Evolutionary conservation across 2,797 vertebrate genomes (phyloP).

Genomic region (Malurus leucopterus): DNA sequence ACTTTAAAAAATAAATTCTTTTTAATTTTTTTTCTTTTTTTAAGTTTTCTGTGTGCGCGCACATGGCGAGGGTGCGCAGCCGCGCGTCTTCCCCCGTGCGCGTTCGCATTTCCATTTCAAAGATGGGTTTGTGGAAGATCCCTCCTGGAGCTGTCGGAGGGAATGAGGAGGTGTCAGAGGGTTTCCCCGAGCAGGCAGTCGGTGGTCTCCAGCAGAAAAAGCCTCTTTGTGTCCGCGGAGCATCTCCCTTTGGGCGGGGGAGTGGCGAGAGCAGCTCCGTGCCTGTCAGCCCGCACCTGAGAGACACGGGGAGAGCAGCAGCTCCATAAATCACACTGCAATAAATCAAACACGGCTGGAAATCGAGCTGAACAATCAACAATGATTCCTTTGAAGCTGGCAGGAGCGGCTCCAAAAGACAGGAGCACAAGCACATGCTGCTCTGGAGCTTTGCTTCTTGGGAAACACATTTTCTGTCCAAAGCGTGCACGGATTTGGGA

Average conservation of each 20-base stretch:
- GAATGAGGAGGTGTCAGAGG: not conserved
- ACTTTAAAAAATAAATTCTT: not conserved
- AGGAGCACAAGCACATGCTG: not conserved
- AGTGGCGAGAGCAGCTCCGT: not conserved
- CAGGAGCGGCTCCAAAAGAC: not conserved
- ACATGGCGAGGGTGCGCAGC: not conserved
- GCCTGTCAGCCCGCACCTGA: constrained; percentile 30
- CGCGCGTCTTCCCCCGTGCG: fast-evolving
- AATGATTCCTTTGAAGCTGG: constrained; percentile 8
- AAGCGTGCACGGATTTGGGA: not conserved
- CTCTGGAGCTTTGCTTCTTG: not conserved
- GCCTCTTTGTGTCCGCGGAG: not conserved
- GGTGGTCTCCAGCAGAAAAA: not conserved
- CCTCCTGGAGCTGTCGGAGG: not conserved
- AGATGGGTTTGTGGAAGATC: not conserved
- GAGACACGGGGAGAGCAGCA: not conserved
- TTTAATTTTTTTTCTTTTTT: not conserved
- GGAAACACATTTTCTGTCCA: not conserved
- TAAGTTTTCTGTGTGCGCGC: fast-evolving
- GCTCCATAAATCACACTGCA: not conserved
- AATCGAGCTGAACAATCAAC: not conserved
- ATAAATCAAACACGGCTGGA: constrained; percentile 24
- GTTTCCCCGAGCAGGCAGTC: not conserved
- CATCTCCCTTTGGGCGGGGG: not conserved
- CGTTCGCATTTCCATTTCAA: not conserved